These are phyloP conservation scores for Lordiphosa clarofinis DNA, from an alignment of 1,140 invertebrate genomes.

Conservation along the genomic window DNA sequence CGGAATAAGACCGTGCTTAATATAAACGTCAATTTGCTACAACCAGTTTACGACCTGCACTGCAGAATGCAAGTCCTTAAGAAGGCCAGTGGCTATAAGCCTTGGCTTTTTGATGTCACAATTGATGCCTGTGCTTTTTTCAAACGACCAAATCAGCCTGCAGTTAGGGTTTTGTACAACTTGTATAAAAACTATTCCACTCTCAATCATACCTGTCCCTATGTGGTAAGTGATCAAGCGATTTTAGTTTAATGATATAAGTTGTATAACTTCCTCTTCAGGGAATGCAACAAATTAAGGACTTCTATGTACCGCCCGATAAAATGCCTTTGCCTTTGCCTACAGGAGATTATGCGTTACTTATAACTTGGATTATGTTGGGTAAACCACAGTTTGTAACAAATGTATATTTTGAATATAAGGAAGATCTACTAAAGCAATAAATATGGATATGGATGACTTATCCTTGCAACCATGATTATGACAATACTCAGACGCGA, in stretches of 20 bases:
- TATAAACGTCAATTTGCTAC: not conserved
- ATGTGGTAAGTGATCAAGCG: constrained; percentile 5
- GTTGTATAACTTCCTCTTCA: not conserved
- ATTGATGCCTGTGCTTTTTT: constrained; percentile 25
- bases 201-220: constrained; percentile 31
- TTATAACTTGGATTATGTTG: constrained; percentile 10
- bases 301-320: constrained; percentile 3
- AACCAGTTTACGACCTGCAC: not conserved
- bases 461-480: too few species aligned
- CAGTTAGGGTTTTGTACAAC: constrained; percentile 6
- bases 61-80: constrained; percentile 5
- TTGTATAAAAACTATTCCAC: constrained; percentile 8
- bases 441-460: too few species aligned
- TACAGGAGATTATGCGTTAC: constrained; percentile 8
- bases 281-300: constrained; percentile 13
- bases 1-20: constrained; percentile 19
- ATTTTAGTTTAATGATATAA: too few species aligned
- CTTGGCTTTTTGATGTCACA: constrained; percentile 9
- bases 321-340: not conserved
- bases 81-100: constrained; percentile 20
- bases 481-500: too few species aligned
- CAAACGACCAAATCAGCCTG: not conserved
- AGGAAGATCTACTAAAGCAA: constrained; percentile 1
- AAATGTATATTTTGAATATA: constrained; percentile 12
- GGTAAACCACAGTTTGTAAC: constrained; percentile 1